phyloP scores from a whole-genome alignment of 92 coral and sea anemone species.

The Epizoanthus fatuus region DNA sequence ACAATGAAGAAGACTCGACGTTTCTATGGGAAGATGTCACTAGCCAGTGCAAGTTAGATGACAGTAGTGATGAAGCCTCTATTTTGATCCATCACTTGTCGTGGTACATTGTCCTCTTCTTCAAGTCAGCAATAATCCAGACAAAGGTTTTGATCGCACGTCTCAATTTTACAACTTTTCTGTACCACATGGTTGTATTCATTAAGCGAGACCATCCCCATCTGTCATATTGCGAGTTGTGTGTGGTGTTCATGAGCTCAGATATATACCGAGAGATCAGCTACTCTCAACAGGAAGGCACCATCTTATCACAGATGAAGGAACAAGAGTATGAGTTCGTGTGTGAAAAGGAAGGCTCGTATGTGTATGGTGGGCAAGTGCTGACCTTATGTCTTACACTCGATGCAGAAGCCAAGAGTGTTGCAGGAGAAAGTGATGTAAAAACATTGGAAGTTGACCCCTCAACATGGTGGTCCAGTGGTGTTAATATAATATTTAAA shows the following conservation, averaged over 20 bases:
- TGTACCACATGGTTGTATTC: not conserved
- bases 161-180: not conserved
- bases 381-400: too few relatives aligned
- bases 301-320: too few relatives aligned
- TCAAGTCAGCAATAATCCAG: not conserved
- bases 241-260: slow-evolving; percentile 4
- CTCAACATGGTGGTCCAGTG: too few relatives aligned
- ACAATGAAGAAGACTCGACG: not conserved
- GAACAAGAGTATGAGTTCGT: too few relatives aligned
- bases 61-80: not conserved
- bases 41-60: not conserved
- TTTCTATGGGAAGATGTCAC: not conserved
- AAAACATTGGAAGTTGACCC: too few relatives aligned
- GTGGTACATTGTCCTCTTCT: not conserved
- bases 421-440: too few relatives aligned
- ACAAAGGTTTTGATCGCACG: not conserved
- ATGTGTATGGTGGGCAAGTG: too few relatives aligned
- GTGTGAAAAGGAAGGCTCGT: too few relatives aligned
- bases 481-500: too few relatives aligned
- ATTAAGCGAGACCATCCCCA: slow-evolving; percentile 2
- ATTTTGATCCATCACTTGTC: not conserved
- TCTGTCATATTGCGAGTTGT: not conserved
- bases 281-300: too few relatives aligned
- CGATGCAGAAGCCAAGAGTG: too few relatives aligned
- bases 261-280: not conserved